A percentile compares a stretch with the other conserved stretches of the same genome.
phyloP scores from a whole-genome alignment of 92 coral and sea anemone genomes.

The Epizoanthus rinbou region DNA sequence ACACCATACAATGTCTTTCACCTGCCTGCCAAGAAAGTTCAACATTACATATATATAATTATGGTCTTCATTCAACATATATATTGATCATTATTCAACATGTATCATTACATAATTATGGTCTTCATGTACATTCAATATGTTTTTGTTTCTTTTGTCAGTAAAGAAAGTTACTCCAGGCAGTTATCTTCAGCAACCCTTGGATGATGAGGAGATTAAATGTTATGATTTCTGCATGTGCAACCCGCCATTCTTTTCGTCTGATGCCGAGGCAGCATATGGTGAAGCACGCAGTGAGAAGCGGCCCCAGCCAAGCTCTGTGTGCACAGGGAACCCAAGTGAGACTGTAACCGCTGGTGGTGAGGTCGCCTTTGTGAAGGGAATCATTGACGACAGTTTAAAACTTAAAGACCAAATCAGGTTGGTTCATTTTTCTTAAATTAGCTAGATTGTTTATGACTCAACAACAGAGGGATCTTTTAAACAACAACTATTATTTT shows the following conservation, averaged over 20 bases:
- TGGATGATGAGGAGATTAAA: slow-evolving; percentile 49
- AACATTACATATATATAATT: too few species aligned
- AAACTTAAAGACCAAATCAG: slow-evolving; percentile 70
- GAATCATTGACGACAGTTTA: slow-evolving; percentile 87
- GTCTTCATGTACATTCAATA: background rate
- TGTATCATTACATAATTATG: background rate
- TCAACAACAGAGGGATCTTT: too few species aligned
- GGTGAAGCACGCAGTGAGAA: slow-evolving; percentile 82
- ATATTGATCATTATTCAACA: too few species aligned
- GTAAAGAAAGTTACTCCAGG: slow-evolving; percentile 74
- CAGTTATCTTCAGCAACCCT: slow-evolving; percentile 59
- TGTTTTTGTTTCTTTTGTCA: slow-evolving; percentile 20
- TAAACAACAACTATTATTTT: too few species aligned
- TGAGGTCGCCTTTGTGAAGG: slow-evolving; percentile 94
- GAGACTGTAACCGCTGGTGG: slow-evolving; percentile 98
- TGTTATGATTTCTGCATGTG: slow-evolving; percentile 92
- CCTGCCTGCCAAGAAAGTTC: too few species aligned
- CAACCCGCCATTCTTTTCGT: slow-evolving; percentile 94
- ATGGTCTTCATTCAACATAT: too few species aligned
- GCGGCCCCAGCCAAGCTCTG: slow-evolving; percentile 87
- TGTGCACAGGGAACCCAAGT: slow-evolving; percentile 86
- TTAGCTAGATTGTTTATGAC: background rate
- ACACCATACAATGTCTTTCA: too few species aligned
- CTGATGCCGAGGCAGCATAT: slow-evolving; percentile 79
- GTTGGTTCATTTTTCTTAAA: slow-evolving; percentile 43